Evolutionary conservation across 2,113 vertebrate species (phyloP).

Genomic region (Phylloscopus whistleri): DNA sequence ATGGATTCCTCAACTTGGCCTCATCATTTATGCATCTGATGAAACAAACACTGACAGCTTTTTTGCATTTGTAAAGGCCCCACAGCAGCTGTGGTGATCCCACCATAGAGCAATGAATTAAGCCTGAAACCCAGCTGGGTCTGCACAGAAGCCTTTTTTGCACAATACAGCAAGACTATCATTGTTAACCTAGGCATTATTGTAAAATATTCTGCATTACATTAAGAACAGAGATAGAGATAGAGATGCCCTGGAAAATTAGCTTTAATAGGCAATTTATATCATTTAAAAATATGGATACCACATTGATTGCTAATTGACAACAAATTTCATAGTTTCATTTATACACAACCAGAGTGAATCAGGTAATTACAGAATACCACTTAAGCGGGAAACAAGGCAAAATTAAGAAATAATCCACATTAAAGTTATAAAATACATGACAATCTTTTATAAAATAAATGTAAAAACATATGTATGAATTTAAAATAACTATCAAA

Average conservation of each 20-base stretch:
- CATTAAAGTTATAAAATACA: not conserved
- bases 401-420: constrained; percentile 23
- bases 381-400: not conserved
- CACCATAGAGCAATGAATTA: constrained; percentile 93
- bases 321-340: constrained; percentile 53
- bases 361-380: constrained; percentile 30
- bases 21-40: constrained; percentile 97
- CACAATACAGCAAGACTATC: constrained; percentile 88
- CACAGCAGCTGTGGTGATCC: constrained; percentile 99
- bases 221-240: constrained; percentile 45
- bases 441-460: not conserved
- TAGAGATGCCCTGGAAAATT: constrained; percentile 76
- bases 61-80: constrained; percentile 99
- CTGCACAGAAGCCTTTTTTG: constrained; percentile 89
- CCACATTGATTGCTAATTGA: constrained; percentile 54
- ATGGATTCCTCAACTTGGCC: constrained; percentile 94
- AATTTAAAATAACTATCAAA: not conserved
- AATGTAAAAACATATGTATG: not conserved
- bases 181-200: constrained; percentile 84
- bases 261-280: constrained; percentile 76
- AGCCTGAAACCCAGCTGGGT: constrained; percentile 93
- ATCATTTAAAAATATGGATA: constrained; percentile 54
- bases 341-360: not conserved
- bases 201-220: constrained; percentile 79
- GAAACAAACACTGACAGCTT: constrained; percentile 99